Evolutionary conservation across 1,140 invertebrate species (phyloP).

Genomic region (Gryllus bimaculatus): DNA sequence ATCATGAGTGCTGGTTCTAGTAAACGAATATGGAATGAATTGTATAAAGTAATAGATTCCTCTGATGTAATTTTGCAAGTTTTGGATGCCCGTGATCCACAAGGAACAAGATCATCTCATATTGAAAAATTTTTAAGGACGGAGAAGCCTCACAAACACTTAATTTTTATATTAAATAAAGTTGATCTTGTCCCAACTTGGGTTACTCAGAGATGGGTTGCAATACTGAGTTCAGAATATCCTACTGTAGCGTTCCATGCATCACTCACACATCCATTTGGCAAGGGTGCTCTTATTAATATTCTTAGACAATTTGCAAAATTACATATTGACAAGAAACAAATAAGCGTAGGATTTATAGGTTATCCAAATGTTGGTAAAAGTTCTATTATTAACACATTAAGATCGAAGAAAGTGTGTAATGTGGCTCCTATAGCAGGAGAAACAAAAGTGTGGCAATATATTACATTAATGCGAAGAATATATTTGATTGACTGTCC

Average conservation of each 20-base stretch:
- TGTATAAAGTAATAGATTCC: constrained; percentile 99
- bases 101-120: constrained; percentile 88
- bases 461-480: constrained; percentile 93
- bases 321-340: constrained; percentile 89
- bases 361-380: constrained; percentile 99
- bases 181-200: constrained; percentile 92
- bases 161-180: constrained; percentile 93
- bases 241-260: constrained; percentile 98
- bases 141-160: constrained; percentile 89
- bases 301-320: constrained; percentile 94
- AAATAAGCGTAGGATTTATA: constrained; percentile 98
- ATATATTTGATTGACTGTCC: constrained; percentile 99
- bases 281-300: constrained; percentile 96
- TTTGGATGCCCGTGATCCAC: constrained; percentile 88
- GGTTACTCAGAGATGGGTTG: constrained; percentile 95
- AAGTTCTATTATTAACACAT: constrained; percentile 95
- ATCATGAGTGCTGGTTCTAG: constrained; percentile 90
- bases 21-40: constrained; percentile 97
- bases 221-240: constrained; percentile 84
- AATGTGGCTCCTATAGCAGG: constrained; percentile 98
- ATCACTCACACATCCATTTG: constrained; percentile 95
- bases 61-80: constrained; percentile 94
- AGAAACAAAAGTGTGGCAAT: constrained; percentile 99
- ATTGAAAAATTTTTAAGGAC: constrained; percentile 83
- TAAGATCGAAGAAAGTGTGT: constrained; percentile 91